Evolutionary conservation across 2,113 vertebrate species (phyloP).

Genomic region (Trematocara variabile): DNA sequence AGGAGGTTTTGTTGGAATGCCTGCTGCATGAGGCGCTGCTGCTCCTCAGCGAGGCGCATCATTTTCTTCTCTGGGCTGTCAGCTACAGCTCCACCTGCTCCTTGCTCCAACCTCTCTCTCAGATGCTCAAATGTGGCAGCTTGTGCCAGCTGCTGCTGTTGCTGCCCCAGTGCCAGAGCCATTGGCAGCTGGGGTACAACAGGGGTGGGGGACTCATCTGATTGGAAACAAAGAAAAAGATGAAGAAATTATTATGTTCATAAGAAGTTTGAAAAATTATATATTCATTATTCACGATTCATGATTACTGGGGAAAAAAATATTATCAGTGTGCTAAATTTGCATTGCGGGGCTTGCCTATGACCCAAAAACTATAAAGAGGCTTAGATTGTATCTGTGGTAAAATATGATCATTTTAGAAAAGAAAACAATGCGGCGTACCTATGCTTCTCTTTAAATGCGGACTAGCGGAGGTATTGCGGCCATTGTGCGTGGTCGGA

Average conservation of each 20-base stretch:
- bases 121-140: slow-evolving; percentile 87
- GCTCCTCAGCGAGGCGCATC: slow-evolving; percentile 81
- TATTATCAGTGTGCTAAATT: not conserved
- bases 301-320: not conserved
- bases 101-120: slow-evolving; percentile 83
- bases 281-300: not conserved
- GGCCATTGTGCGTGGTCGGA: slow-evolving; percentile 63
- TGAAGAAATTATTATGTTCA: not conserved
- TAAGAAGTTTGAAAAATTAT: not conserved
- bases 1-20: slow-evolving; percentile 91
- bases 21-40: slow-evolving; percentile 92
- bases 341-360: not conserved
- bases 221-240: not conserved
- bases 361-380: not conserved
- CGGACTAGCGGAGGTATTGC: slow-evolving; percentile 75
- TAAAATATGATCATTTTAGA: not conserved
- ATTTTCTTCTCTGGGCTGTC: slow-evolving; percentile 86
- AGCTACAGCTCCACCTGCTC: slow-evolving; percentile 35
- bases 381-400: not conserved
- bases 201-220: slow-evolving; percentile 67
- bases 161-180: slow-evolving; percentile 79
- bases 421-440: not conserved
- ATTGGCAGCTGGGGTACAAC: slow-evolving; percentile 80
- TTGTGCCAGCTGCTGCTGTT: slow-evolving; percentile 80
- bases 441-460: slow-evolving; percentile 82